Percentiles rank a stretch among this genome's conserved stretches.
phyloP scores from a whole-genome alignment of 2,888 invertebrate species.

The Lacanobia wlatinum region DNA sequence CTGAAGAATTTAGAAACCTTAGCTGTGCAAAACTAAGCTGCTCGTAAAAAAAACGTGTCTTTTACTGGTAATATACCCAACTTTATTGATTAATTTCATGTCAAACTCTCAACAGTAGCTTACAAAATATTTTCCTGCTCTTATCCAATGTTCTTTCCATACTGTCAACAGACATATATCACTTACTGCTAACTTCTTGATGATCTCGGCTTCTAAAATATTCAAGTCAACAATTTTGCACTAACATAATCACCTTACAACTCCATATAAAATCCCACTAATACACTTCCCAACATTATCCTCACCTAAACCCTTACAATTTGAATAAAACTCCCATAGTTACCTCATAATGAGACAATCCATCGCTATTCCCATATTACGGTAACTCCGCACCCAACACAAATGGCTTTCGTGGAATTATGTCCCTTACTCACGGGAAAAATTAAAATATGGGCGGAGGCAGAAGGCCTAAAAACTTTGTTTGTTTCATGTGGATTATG shows the following conservation, averaged over 20 bases:
- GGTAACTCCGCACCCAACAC: slow-evolving; percentile 17
- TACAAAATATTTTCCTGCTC: neutral
- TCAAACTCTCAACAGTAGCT: too few relatives aligned
- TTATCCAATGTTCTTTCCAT: too few relatives aligned
- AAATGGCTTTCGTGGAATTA: slow-evolving; percentile 43
- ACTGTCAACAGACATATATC: too few relatives aligned
- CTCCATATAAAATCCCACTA: slow-evolving; percentile 4
- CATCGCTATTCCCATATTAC: slow-evolving; percentile 13
- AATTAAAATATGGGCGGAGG: neutral
- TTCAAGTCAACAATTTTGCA: too few relatives aligned
- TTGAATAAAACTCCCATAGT: slow-evolving; percentile 31
- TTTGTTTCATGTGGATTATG: neutral
- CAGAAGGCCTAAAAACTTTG: neutral
- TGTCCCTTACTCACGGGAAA: slow-evolving; percentile 13
- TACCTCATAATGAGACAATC: slow-evolving; percentile 24
- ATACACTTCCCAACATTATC: slow-evolving; percentile 4
- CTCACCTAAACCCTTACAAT: slow-evolving; percentile 13
- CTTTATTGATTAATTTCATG: too few relatives aligned
- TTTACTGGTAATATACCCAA: neutral
- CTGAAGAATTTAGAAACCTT: neutral
- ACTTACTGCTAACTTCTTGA: too few relatives aligned
- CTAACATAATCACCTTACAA: neutral
- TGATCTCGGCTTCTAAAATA: too few relatives aligned
- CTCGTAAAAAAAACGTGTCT: neutral
- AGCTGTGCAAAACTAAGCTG: too few relatives aligned